phyloP scores from a whole-genome alignment of 2,888 invertebrate genomes.

The Gibbula magus region DNA sequence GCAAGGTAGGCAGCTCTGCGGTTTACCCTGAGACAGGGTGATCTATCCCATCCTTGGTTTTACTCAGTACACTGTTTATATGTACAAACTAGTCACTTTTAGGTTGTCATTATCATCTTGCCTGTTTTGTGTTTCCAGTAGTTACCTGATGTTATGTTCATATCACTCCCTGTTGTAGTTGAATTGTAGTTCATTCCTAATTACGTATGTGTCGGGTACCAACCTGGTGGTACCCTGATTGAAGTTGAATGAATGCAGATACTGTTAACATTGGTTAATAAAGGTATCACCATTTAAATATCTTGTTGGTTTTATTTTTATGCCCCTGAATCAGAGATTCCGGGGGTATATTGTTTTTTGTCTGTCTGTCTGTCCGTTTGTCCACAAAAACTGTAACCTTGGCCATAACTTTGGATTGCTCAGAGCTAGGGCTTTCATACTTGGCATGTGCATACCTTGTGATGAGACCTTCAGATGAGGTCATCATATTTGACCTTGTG shows the following conservation, averaged over 20 bases:
- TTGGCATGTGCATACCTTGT: too few relatives aligned
- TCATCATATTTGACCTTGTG: too few relatives aligned
- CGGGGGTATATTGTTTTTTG: too few relatives aligned
- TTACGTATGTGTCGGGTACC: neutral
- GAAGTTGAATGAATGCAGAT: constrained; percentile 1
- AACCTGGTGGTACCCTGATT: neutral
- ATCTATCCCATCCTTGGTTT: too few relatives aligned
- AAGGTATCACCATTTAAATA: neutral
- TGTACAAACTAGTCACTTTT: constrained; percentile 4
- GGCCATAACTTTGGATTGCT: too few relatives aligned
- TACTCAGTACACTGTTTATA: neutral
- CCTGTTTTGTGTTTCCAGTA: neutral
- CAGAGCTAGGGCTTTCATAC: too few relatives aligned
- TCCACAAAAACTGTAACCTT: too few relatives aligned
- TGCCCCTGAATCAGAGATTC: too few relatives aligned
- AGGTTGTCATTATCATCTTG: neutral
- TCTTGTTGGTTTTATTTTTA: neutral
- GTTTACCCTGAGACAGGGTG: too few relatives aligned
- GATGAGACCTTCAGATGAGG: too few relatives aligned
- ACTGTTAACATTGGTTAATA: constrained; percentile 6
- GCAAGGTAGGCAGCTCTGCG: too few relatives aligned
- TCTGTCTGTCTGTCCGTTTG: too few relatives aligned
- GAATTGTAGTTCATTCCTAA: constrained; percentile 12
- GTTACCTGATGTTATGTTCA: neutral
- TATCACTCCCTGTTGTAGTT: neutral